Conservation (phyloP, 2,888 invertebrate species). For the Cephus rjabovi region DNA sequence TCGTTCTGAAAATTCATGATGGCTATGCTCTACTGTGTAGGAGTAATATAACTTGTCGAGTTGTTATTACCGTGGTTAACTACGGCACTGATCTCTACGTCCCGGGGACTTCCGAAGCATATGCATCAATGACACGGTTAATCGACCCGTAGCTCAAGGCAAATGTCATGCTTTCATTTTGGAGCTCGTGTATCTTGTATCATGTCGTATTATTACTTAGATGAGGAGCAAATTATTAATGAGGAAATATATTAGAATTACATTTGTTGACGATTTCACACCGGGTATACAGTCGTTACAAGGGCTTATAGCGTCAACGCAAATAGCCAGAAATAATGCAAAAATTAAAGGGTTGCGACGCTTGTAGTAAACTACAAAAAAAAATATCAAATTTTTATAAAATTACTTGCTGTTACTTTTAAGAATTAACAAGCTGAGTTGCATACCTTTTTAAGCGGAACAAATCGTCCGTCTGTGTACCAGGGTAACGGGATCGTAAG, state of each 20-base stretch:
- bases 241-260: background rate
- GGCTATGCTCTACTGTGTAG: slow-evolving; percentile 1
- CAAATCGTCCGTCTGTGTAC: background rate
- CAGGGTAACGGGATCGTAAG: too few relatives aligned
- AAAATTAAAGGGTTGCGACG: background rate
- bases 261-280: background rate
- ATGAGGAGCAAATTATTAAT: background rate
- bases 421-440: too few relatives aligned
- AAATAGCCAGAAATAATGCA: background rate
- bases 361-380: background rate
- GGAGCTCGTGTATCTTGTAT: background rate
- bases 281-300: background rate
- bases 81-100: background rate
- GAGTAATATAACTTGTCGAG: slow-evolving; percentile 1
- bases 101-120: background rate
- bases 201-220: background rate
- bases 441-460: too few relatives aligned
- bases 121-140: background rate
- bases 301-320: background rate
- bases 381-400: background rate
- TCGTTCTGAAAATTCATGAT: background rate
- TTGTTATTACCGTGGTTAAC: slow-evolving; percentile 3
- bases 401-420: too few relatives aligned
- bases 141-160: background rate
- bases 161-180: background rate